phyloP scores from a whole-genome alignment of 2,888 invertebrate species.

The Priocnemis perturbator region DNA sequence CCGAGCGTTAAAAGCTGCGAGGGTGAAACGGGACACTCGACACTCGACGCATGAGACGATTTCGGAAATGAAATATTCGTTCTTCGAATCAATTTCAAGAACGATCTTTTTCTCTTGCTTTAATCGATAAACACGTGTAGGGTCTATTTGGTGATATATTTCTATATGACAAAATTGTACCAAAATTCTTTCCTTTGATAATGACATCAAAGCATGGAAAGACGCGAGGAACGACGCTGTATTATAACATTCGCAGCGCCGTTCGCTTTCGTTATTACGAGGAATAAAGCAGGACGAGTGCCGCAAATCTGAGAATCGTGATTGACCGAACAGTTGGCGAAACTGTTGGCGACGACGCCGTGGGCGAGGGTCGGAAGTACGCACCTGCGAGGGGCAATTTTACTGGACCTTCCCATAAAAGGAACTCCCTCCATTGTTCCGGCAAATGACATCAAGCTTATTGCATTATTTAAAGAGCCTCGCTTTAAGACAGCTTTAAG shows the following conservation, averaged over 20 bases:
- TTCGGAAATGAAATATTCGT: not conserved
- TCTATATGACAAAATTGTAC: too few relatives aligned
- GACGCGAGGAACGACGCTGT: too few relatives aligned
- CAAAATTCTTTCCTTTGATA: too few relatives aligned
- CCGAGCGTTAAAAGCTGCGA: conserved; percentile 43
- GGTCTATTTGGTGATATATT: too few relatives aligned
- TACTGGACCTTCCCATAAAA: conserved; percentile 53
- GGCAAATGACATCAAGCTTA: conserved; percentile 73
- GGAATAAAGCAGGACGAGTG: conserved; percentile 18
- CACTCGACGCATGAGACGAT: not conserved
- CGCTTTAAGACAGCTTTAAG: conserved; percentile 61
- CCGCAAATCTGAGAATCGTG: conserved; percentile 40
- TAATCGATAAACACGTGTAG: too few relatives aligned
- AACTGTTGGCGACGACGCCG: conserved; percentile 20
- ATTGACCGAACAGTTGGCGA: conserved; percentile 41
- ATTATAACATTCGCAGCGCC: too few relatives aligned
- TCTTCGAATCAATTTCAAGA: too few relatives aligned
- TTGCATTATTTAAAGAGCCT: conserved; percentile 74
- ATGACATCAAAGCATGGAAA: too few relatives aligned
- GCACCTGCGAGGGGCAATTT: conserved; percentile 60
- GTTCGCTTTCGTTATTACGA: too few relatives aligned
- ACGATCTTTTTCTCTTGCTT: too few relatives aligned
- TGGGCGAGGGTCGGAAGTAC: conserved; percentile 42
- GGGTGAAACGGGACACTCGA: conserved; percentile 40
- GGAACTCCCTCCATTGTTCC: conserved; percentile 65